Percentiles rank a stretch among this genome's conserved stretches.
Evolutionary conservation across 2,113 vertebrate genomes (phyloP).

Genomic region (Rhombomys opimus): DNA sequence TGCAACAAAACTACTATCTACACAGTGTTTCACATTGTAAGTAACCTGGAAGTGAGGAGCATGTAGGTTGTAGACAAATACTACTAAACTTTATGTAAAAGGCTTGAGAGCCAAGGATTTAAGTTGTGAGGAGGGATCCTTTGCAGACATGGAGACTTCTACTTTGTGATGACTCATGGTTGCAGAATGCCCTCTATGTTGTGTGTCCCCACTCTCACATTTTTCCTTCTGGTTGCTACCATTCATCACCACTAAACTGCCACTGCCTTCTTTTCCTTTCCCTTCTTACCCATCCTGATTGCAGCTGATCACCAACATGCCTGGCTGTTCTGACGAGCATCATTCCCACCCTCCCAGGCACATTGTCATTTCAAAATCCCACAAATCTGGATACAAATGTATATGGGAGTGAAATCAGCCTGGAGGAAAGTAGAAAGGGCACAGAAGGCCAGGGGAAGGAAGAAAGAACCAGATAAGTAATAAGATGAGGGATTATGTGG

Average conservation of each 20-base stretch:
- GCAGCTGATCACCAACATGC: not conserved
- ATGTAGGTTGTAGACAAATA: not conserved
- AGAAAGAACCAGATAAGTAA: not conserved
- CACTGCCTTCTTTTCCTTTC: not conserved
- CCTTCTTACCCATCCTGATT: not conserved
- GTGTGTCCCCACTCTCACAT: not conserved
- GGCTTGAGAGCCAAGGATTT: not conserved
- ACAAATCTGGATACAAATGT: constrained; percentile 10
- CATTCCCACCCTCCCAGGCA: not conserved
- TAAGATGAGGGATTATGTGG: not conserved
- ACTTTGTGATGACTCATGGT: not conserved
- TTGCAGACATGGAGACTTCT: not conserved
- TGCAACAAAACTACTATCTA: not conserved
- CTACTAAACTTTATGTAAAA: not conserved
- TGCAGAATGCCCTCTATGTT: not conserved
- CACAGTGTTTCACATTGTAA: not conserved
- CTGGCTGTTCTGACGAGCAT: not conserved
- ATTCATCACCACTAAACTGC: not conserved
- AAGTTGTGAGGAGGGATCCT: not conserved
- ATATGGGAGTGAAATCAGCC: not conserved
- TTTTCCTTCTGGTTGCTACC: not conserved
- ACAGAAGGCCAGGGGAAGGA: not conserved
- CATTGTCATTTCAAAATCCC: not conserved
- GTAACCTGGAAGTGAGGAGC: not conserved
- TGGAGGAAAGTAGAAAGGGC: not conserved